Percentiles rank a stretch among this genome's conserved stretches.
These are phyloP conservation scores for Cristatella mucedo DNA, from an alignment of 2,888 invertebrate genomes.

Conservation along the genomic window DNA sequence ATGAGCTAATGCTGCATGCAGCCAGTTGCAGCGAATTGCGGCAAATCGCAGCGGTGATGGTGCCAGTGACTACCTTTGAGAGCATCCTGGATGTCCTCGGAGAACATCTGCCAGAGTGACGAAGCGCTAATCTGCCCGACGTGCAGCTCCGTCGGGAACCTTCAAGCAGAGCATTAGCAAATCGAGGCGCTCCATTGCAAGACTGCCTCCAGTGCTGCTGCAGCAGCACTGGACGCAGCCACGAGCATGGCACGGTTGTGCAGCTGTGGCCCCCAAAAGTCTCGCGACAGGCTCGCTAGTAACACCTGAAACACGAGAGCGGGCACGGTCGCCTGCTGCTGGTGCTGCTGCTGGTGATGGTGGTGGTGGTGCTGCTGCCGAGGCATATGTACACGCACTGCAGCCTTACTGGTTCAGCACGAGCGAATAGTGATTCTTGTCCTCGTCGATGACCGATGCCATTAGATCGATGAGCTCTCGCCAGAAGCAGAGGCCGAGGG, in stretches of 20 bases:
- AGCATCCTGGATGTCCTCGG: conserved; percentile 78
- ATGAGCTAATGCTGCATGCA: too few species aligned
- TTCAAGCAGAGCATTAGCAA: conserved; percentile 15
- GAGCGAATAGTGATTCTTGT: conserved; percentile 89
- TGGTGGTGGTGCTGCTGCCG: too few species aligned
- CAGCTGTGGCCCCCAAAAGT: too few species aligned
- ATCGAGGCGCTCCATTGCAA: not conserved
- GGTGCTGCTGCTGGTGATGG: too few species aligned
- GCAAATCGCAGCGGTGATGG: too few species aligned
- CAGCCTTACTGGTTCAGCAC: conserved; percentile 68
- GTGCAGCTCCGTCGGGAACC: conserved; percentile 90
- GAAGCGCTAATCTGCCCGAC: conserved; percentile 93
- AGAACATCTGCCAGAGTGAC: conserved; percentile 93
- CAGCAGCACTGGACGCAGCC: too few species aligned
- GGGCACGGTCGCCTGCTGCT: too few species aligned
- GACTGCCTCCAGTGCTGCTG: too few species aligned
- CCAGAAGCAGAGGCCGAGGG: conserved; percentile 85
- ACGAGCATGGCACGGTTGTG: too few species aligned
- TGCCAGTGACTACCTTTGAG: conserved; percentile 49
- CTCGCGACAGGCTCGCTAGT: too few species aligned
- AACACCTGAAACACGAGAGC: too few species aligned
- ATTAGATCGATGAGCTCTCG: conserved; percentile 90
- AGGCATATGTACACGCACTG: not conserved
- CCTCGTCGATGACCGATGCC: conserved; percentile 96
- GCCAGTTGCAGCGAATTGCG: too few species aligned